Percentiles rank a stretch among this genome's conserved stretches.
Evolutionary conservation across 2,797 vertebrate genomes (phyloP).

Genomic region (Tapera naevia): DNA sequence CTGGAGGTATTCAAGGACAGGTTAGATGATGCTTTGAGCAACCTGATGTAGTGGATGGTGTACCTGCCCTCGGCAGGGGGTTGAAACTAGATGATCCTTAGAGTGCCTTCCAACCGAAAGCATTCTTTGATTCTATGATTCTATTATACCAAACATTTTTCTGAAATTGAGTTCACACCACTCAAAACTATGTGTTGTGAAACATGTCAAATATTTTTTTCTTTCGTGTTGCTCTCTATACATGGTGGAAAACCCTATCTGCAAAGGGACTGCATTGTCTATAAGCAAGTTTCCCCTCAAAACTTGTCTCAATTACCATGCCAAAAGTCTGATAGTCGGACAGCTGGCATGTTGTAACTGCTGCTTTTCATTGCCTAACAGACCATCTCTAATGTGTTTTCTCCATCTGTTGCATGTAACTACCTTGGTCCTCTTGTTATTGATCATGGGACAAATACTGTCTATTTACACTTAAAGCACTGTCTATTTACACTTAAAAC

Average conservation of each 20-base stretch:
- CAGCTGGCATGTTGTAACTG: not conserved
- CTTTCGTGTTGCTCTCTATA: not conserved
- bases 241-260: not conserved
- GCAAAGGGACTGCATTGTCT: not conserved
- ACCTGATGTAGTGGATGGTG: no score
- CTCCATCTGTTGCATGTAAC: not conserved
- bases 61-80: no score
- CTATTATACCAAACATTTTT: rapidly evolving
- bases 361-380: not conserved
- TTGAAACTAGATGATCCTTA: no score
- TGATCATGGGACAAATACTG: not conserved
- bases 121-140: no score
- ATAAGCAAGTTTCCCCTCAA: not conserved
- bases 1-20: no score
- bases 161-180: not conserved
- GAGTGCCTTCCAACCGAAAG: no score
- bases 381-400: not conserved
- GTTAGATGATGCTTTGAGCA: no score
- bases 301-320: not conserved
- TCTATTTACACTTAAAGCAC: not conserved
- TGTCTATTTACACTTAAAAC: not conserved
- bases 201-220: not conserved
- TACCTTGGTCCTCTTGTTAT: not conserved
- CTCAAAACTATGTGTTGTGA: not conserved
- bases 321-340: not conserved